Evolutionary conservation across 2,888 invertebrate genomes (phyloP), one percentile per base, ranked within the genome.

Genomic region (Campoplex capitator): DNA sequence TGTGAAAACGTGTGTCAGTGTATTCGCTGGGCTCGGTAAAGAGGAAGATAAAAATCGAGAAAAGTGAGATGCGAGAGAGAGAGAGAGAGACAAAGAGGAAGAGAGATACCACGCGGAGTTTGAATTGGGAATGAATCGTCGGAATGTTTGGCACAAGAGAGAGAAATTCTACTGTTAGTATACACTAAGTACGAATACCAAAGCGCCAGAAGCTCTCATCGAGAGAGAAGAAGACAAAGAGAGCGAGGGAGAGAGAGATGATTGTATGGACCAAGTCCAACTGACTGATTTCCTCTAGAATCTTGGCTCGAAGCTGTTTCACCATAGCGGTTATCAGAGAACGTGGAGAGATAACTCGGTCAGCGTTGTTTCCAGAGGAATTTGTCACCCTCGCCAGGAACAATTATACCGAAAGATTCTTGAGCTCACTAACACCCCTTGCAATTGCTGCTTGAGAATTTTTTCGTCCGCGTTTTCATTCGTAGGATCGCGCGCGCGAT

Each of bases 241-340:
- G 13, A 28, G 58, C 11, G 35, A 9, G 35, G 23, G 65, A 48
- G 35, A 68, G 45, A 23, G 32, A 32, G n/a, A 54, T 82, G 68
- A 32, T 45, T 38, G 87, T 89, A 92, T 92, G 92, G 92, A 92
- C 91, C 87, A 23, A 86, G 91, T 92, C 92, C 92, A 92, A 51
- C 89, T 91, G 88, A 90, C 92, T 92, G 92, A 92, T 92, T 92
- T 92, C 89, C 90, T 88, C 79, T 88, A 85, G 89, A 88, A 86
- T 91, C 88, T 90, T 89, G 89, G 86, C 88, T 88, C 86, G 38
- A 67, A 58, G 13, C 35, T 35, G 54, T 71, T 81, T 42, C 18
- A 1, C 62, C 74, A 23, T 23, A 51, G 51, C 28, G 28, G 13
- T 62, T 45, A 70, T 71, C 58, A 23, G 48, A 73, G 13, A 38